Base-by-base conservation (phyloP, 30 jellyfish, hydroid and myxozoan genomes). In the Cassiopea xamachana region DNA sequence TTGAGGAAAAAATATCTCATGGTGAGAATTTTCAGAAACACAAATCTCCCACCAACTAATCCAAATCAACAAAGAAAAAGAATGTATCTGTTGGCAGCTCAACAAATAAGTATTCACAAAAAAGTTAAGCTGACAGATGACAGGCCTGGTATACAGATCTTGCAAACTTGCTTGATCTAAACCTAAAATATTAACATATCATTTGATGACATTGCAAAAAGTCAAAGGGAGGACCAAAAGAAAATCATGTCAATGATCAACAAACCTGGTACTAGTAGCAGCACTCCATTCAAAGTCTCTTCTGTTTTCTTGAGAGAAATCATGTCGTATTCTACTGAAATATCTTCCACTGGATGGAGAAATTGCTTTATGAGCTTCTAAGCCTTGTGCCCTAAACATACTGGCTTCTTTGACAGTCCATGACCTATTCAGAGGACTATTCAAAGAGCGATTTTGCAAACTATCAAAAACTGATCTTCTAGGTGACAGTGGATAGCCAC, bases 321-420 rank as follows among this genome's bases (percentile, higher is more conserved):
- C 75, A 62, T 73, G 81, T 8, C 82, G 70, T 55, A 88, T 79
- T 59, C 95, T 79, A 39, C 95, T 88, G 81, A 88, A 88, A 79
- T 78, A 88, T 55, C 69, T 17, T 50, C 90, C 95, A 79, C 90
- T 45, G 16, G 90, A 87, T 48, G 95, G 95, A 46, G 95, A 88
- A 13, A 88, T 58, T 18, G 90, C 95, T 71, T 79, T 88, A 19
- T 68, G 70, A 45, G 49, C 68, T 5, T 70, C 75, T 12, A 46
- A 48, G 45, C 78, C 59, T 47, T 55, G 67, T 44, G 70, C 71
- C 7, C 18, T 44, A 58, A 69, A 55, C 64, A 69, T 16, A 3
- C 45, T 60, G 1, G 84, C 79, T 47, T 84, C 92, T 55, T 48
- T 71, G 46, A 71, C 85, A 8, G 79, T 69, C 85, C 83, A 69